These are phyloP conservation scores for Natrix natrix DNA, from an alignment of 2,797 vertebrate species.

Conservation along the genomic window DNA sequence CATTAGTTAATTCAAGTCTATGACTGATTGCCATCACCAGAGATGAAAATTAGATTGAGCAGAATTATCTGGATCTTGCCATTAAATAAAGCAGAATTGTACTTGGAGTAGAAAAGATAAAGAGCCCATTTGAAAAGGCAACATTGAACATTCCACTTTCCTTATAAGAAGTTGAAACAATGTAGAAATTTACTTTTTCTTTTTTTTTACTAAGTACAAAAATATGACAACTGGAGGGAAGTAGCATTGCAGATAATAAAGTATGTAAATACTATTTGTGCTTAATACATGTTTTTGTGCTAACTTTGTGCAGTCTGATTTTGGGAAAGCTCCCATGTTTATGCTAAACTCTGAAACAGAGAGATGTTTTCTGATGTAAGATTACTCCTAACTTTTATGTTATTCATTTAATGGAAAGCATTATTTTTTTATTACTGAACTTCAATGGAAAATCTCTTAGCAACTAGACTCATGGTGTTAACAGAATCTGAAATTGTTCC, in stretches of 20 bases:
- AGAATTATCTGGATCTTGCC: not conserved
- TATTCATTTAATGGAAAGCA: not conserved
- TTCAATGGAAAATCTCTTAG: not conserved
- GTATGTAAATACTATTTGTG: not conserved
- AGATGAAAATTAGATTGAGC: not conserved
- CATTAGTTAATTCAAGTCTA: not conserved
- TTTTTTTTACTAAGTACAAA: not conserved
- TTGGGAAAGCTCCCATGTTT: not conserved
- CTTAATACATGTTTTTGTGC: not conserved
- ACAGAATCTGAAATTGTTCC: not conserved
- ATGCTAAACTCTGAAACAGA: not conserved
- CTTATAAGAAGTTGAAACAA: not conserved
- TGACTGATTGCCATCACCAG: not conserved
- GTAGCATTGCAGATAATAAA: not conserved
- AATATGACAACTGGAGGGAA: not conserved
- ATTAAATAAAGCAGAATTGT: not conserved
- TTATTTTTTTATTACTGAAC: not conserved
- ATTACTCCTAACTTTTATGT: not conserved
- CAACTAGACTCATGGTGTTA: not conserved
- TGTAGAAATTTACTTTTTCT: not conserved
- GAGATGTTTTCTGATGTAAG: not conserved
- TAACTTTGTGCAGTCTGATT: not conserved
- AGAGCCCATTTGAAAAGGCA: not conserved
- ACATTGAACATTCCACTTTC: not conserved
- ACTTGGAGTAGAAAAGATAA: not conserved